Evolutionary conservation across 2,888 invertebrate species (phyloP).

Genomic region (Tachina grossa): DNA sequence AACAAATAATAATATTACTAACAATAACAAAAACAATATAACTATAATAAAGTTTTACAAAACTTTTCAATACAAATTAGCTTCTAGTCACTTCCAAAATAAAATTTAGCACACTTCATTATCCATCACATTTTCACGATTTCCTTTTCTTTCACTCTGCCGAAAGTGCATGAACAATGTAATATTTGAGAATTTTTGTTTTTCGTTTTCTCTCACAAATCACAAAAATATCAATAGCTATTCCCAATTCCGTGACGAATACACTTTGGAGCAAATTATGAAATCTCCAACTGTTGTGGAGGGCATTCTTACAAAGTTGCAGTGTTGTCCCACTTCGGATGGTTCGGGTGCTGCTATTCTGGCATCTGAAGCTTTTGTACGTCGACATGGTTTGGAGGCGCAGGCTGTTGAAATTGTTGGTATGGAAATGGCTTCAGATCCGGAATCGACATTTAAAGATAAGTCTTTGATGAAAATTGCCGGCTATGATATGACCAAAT

Average conservation of each 20-base stretch:
- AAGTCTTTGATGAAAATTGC: conserved; percentile 84
- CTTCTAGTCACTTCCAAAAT: neutral
- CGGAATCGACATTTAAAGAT: conserved; percentile 89
- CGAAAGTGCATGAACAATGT: neutral
- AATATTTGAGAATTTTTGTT: conserved; percentile 30
- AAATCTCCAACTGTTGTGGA: conserved; percentile 94
- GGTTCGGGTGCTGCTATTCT: conserved; percentile 97
- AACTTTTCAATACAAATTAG: neutral
- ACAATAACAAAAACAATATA: too few species aligned
- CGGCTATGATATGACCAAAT: conserved; percentile 96
- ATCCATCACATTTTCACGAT: neutral
- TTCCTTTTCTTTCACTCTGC: neutral
- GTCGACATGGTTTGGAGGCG: conserved; percentile 89
- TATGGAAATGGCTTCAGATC: conserved; percentile 98
- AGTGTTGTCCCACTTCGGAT: conserved; percentile 99
- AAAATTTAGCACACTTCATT: neutral
- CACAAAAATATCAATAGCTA: conserved; percentile 84
- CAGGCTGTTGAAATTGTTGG: conserved; percentile 97
- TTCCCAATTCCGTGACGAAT: conserved; percentile 96
- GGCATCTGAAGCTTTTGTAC: conserved; percentile 95
- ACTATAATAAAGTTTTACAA: too few species aligned
- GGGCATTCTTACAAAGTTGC: conserved; percentile 96
- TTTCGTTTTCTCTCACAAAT: conserved; percentile 29
- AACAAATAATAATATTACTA: too few species aligned
- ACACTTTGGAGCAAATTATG: conserved; percentile 94